phyloP scores from a whole-genome alignment of 2,888 invertebrate species.

The Agriotes lineatus region DNA sequence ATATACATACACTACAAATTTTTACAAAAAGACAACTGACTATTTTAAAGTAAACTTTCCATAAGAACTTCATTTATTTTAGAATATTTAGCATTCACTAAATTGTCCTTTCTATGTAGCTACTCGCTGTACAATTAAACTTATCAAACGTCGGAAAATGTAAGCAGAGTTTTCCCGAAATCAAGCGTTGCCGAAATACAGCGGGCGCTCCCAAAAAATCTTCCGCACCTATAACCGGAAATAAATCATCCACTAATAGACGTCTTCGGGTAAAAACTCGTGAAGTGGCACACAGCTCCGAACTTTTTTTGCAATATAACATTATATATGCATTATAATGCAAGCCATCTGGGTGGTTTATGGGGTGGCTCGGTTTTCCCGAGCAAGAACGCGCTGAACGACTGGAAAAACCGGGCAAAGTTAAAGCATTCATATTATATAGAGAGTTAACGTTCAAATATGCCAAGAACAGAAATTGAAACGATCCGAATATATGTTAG shows the following conservation, averaged over 20 bases:
- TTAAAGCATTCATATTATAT: slow-evolving; percentile 67
- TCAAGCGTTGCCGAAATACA: too few relatives aligned
- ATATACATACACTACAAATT: too few relatives aligned
- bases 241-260: slow-evolving; percentile 12
- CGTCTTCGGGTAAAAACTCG: slow-evolving; percentile 11
- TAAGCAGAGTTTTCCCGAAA: too few relatives aligned
- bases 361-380: slow-evolving; percentile 51
- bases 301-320: slow-evolving; percentile 66
- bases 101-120: too few relatives aligned
- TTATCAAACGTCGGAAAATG: too few relatives aligned
- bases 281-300: slow-evolving; percentile 52
- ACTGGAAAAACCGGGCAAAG: slow-evolving; percentile 62
- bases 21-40: too few relatives aligned
- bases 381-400: slow-evolving; percentile 59
- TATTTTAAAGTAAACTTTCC: too few relatives aligned
- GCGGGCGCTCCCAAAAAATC: neutral
- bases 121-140: too few relatives aligned
- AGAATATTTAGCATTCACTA: too few relatives aligned
- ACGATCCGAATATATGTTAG: slow-evolving; percentile 66
- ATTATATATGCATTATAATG: slow-evolving; percentile 68
- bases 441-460: slow-evolving; percentile 67
- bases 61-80: too few relatives aligned
- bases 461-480: slow-evolving; percentile 68
- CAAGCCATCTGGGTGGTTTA: slow-evolving; percentile 57
- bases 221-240: neutral